Conservation (phyloP, 35 echinoderm and acorn worm species). For the Apostichopus japonicus region DNA sequence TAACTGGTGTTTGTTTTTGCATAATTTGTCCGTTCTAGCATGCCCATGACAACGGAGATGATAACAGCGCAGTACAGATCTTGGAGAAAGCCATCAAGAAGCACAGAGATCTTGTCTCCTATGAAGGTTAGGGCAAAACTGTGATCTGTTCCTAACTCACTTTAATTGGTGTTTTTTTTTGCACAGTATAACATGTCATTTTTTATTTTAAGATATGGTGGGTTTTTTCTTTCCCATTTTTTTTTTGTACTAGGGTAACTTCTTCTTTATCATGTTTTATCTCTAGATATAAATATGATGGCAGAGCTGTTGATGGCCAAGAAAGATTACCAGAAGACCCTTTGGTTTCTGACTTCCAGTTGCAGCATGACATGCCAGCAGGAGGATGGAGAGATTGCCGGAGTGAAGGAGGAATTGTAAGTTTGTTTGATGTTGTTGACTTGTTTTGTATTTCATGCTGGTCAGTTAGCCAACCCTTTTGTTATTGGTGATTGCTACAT, state of each 20-base stretch:
- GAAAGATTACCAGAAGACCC: conserved; percentile 66
- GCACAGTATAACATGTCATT: too few relatives aligned
- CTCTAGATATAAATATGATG: conserved; percentile 90
- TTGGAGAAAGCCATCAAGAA: conserved; percentile 68
- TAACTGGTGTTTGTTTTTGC: too few relatives aligned
- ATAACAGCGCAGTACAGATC: conserved; percentile 65
- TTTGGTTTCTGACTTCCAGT: conserved; percentile 72
- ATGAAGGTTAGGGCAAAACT: conserved; percentile 68
- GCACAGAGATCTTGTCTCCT: conserved; percentile 68
- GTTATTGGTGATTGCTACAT: too few relatives aligned
- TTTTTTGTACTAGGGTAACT: too few relatives aligned
- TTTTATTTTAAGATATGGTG: too few relatives aligned
- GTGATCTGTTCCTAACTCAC: too few relatives aligned
- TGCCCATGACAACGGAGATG: conserved; percentile 71
- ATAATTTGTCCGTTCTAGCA: conserved; percentile 19
- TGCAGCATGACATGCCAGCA: conserved; percentile 61
- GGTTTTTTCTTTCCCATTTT: too few relatives aligned
- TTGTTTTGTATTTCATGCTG: too few relatives aligned
- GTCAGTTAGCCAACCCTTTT: too few relatives aligned
- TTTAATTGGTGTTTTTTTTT: too few relatives aligned
- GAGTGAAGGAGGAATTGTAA: neutral
- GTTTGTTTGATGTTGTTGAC: neutral
- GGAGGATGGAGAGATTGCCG: neutral
- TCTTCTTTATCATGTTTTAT: neutral
- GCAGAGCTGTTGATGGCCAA: conserved; percentile 79